phyloP scores from a whole-genome alignment of 1,140 invertebrate genomes.

The Samia ricini region DNA sequence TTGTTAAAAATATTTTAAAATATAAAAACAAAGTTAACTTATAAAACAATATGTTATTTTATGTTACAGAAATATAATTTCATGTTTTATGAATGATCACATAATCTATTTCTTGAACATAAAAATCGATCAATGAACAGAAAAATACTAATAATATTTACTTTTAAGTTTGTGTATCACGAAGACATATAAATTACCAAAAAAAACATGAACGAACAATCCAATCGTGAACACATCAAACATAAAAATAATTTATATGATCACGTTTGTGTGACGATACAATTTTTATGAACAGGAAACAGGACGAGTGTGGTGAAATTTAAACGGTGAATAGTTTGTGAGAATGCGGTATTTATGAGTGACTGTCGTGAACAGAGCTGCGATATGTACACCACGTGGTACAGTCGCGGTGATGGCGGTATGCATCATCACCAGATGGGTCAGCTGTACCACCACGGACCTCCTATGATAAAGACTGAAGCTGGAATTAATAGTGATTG shows the following conservation, averaged over 20 bases:
- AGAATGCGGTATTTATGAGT: conserved; percentile 59
- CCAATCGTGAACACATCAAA: neutral
- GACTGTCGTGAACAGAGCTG: conserved; percentile 58
- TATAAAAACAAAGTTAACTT: neutral
- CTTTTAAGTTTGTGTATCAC: neutral
- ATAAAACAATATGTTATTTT: neutral
- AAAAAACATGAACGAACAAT: neutral
- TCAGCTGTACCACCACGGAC: conserved; percentile 73
- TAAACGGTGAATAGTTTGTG: neutral
- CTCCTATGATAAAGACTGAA: conserved; percentile 77
- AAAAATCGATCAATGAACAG: neutral
- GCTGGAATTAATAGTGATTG: conserved; percentile 75
- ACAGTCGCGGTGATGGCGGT: conserved; percentile 70
- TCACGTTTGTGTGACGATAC: neutral
- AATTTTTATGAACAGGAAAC: neutral
- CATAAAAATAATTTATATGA: neutral
- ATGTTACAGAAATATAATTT: neutral
- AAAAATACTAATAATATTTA: neutral
- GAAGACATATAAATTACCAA: neutral
- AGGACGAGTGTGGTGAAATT: neutral
- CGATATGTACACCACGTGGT: conserved; percentile 77
- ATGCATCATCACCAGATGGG: conserved; percentile 76
- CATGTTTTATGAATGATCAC: neutral
- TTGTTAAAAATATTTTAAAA: neutral
- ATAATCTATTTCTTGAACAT: neutral